Conservation (phyloP, 2,797 vertebrate species). For the Tadarida brasiliensis region DNA sequence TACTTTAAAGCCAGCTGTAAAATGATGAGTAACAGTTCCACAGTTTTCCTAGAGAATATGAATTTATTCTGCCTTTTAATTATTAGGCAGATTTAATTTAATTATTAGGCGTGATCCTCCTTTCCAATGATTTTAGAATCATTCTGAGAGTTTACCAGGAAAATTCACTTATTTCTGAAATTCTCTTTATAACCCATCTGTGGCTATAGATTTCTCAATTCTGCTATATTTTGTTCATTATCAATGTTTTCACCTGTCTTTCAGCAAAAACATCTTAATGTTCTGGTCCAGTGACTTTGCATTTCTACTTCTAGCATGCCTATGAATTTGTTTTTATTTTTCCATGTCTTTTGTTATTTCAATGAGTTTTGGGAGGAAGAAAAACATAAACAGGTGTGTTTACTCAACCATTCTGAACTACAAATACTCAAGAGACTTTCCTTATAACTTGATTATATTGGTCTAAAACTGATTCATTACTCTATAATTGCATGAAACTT, state of each 20-base stretch:
- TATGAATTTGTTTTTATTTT: background rate
- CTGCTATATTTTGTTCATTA: background rate
- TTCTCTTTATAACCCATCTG: background rate
- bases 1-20: background rate
- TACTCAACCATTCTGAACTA: background rate
- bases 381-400: background rate
- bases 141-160: background rate
- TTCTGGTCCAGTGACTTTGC: background rate
- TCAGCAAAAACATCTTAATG: background rate
- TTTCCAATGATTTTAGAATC: background rate
- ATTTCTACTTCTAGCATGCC: background rate
- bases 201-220: background rate
- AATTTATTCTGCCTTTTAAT: background rate
- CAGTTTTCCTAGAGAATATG: background rate
- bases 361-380: conserved; percentile 3
- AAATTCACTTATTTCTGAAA: conserved; percentile 21
- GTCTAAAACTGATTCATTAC: conserved; percentile 30
- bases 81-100: background rate
- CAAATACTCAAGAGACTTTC: background rate
- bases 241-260: background rate
- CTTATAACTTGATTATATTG: background rate
- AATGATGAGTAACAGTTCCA: background rate
- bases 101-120: background rate
- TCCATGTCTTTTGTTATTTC: conserved; percentile 19
- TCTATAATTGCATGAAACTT: conserved; percentile 3